Percentiles rank a stretch among this genome's conserved stretches.
phyloP scores from a whole-genome alignment of 2,888 invertebrate species.

The Tetheella fluctuosa region DNA sequence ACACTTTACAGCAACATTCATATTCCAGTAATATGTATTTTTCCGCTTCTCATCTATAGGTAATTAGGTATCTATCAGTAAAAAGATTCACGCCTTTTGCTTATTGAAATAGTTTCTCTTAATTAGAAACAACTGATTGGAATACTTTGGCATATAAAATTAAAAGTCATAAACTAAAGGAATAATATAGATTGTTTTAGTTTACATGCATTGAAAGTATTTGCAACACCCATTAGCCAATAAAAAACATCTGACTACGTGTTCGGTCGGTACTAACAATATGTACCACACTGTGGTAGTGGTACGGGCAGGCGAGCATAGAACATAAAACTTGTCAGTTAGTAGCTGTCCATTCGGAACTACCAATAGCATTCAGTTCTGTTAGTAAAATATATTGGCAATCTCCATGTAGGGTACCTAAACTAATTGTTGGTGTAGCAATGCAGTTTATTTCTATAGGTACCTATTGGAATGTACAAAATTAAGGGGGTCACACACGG shows the following conservation, averaged over 20 bases:
- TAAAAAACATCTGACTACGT: constrained; percentile 1
- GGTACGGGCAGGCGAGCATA: not conserved
- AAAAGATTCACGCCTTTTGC: too few species aligned
- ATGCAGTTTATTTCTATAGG: not conserved
- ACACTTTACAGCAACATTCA: not conserved
- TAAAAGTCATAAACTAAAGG: too few species aligned
- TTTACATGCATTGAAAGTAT: not conserved
- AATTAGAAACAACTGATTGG: too few species aligned
- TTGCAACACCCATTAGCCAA: not conserved
- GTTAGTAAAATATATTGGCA: constrained; percentile 2
- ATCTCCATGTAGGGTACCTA: not conserved
- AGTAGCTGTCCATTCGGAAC: not conserved
- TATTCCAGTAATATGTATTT: not conserved
- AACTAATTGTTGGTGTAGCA: not conserved
- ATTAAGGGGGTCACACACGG: too few species aligned
- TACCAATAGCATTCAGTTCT: not conserved
- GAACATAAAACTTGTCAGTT: constrained; percentile 6
- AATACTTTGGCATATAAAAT: too few species aligned
- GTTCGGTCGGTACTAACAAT: not conserved
- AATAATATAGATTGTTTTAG: not conserved
- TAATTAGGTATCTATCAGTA: not conserved
- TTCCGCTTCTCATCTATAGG: not conserved
- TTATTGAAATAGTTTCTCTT: too few species aligned
- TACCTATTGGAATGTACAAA: too few species aligned
- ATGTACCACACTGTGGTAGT: not conserved